Base-by-base conservation (phyloP, 2,113 vertebrate species). In the Vireo altiloquus region DNA sequence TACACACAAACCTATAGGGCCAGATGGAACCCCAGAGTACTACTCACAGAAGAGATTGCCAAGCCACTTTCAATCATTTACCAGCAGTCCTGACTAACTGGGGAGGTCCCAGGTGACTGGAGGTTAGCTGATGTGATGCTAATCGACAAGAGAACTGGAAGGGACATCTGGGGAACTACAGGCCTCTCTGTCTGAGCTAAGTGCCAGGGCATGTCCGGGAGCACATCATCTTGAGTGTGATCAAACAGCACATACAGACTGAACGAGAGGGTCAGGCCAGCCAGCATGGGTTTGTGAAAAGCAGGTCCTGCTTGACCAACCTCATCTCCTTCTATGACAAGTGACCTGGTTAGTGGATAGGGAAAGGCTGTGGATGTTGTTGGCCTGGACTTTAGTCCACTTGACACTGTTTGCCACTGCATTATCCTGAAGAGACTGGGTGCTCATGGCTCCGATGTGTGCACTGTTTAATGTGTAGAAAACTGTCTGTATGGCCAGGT, bases 181-280 rank as follows among this genome's bases (percentile, higher is more conserved):
- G 19, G 4, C 25, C 42, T 64, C 11, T 18, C 22, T 50, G 18
- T 14, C 25, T 44, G 72, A 57, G 9, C 6, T 63, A 7, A 4
- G 15, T 57, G 19, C 27, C 2, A 1, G 8, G 42, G 25, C 70
- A 50, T 35, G 5, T 64, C 28, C 44, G 63, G 35, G 22, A 56
- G 19, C 13, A 30, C 16, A 39, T 50, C 1, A 11, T 25, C 5
- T 14, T 44, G 50, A 20, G 28, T 50, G 57, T 11, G 30, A 87
- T 63, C 5, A 63, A n/a, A 35, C 24, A 63, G 65, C 24, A 54
- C 0, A 0, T 10, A 46, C 4, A 47, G 35, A 63, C 40, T n/a
- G n/a, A 71, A 15, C 20, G 15, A 71, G 49, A 24, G 6, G 6
- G 11, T 47, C 37, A 66, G 28, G 23, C 33, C 46, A 74, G 15